phyloP scores from a whole-genome alignment of 2,797 vertebrate genomes.

The Tenualosa thibaudeaui region DNA sequence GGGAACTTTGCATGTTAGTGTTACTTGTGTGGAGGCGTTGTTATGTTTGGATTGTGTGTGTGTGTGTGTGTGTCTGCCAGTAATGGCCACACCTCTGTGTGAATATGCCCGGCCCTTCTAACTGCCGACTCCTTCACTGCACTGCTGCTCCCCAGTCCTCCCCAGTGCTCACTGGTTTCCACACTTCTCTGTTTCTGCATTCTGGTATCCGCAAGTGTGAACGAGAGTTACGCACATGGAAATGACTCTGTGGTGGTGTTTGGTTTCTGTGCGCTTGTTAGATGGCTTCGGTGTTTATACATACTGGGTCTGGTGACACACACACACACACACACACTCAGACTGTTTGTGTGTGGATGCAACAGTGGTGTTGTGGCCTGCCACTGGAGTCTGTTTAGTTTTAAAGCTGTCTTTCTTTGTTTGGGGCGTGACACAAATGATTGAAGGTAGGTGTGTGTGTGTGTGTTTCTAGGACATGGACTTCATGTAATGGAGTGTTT shows the following conservation, averaged over 20 bases:
- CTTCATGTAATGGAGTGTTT: neutral
- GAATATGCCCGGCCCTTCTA: neutral
- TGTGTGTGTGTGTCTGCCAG: conserved; percentile 9
- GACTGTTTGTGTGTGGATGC: neutral
- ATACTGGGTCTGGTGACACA: neutral
- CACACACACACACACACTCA: neutral
- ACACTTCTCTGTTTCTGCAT: too few species aligned
- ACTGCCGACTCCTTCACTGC: neutral
- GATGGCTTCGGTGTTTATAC: too few species aligned
- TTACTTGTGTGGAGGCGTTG: conserved; percentile 1
- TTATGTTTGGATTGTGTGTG: conserved; percentile 21
- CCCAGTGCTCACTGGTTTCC: too few species aligned
- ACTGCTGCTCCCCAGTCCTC: too few species aligned
- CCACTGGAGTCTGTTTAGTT: conserved; percentile 10
- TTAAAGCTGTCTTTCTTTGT: neutral
- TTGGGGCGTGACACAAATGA: neutral
- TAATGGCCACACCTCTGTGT: neutral
- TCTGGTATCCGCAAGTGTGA: neutral
- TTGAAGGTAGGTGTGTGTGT: neutral
- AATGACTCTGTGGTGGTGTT: neutral
- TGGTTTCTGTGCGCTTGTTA: too few species aligned
- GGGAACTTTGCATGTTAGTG: conserved; percentile 8
- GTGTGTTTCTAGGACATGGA: neutral
- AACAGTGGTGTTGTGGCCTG: neutral
- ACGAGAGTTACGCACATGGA: neutral